phyloP scores from a whole-genome alignment of 2,113 vertebrate genomes.

The Penelope pileata region DNA sequence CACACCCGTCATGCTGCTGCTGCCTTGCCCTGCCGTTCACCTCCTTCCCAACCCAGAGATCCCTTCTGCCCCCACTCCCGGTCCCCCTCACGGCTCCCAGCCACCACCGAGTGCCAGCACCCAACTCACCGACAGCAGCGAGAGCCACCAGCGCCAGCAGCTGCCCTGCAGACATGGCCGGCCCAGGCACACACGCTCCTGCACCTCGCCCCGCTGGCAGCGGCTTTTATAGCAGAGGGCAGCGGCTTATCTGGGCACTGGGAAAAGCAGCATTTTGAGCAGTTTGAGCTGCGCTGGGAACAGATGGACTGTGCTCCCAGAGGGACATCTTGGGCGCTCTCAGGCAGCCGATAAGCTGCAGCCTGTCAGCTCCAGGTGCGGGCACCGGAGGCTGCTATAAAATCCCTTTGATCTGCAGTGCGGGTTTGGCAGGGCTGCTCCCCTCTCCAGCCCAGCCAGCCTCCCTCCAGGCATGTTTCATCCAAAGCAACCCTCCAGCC shows the following conservation, averaged over 20 bases:
- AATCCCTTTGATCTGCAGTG: not conserved
- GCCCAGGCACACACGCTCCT: accelerated
- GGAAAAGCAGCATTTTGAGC: slow-evolving; percentile 34
- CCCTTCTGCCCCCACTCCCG: not conserved
- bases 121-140: accelerated
- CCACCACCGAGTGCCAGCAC: accelerated
- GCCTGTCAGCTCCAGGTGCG: not conserved
- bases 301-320: not conserved
- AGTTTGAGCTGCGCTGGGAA: not conserved
- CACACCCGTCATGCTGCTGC: accelerated
- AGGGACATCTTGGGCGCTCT: not conserved
- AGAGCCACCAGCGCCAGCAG: not conserved
- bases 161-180: not conserved
- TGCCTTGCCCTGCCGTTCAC: not conserved
- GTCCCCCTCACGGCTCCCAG: not conserved
- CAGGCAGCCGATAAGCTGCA: not conserved
- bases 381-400: not conserved
- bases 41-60: not conserved
- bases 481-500: not conserved
- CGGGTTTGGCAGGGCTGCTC: not conserved
- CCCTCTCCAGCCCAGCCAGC: not conserved
- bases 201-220: accelerated
- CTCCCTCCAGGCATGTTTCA: not conserved
- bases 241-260: slow-evolving; percentile 13
- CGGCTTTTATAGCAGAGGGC: slow-evolving; percentile 5